These are phyloP conservation scores for Silurus lanzhouensis DNA, from an alignment of 2,797 vertebrate species.

Conservation along the genomic window DNA sequence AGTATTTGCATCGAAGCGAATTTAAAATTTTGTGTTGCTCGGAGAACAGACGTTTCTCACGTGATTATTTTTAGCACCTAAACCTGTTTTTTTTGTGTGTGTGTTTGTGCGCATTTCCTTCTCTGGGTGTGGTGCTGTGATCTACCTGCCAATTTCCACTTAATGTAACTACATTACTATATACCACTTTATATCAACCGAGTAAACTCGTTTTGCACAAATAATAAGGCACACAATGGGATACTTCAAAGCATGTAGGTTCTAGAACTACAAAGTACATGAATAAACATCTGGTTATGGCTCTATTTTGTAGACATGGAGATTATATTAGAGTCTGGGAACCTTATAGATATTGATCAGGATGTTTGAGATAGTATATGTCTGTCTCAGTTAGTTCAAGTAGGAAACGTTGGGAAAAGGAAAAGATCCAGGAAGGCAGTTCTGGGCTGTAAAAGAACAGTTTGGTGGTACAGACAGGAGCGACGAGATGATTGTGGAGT, in stretches of 20 bases:
- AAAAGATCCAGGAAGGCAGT: not conserved
- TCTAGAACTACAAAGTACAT: not conserved
- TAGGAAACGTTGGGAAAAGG: not conserved
- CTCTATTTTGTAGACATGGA: not conserved
- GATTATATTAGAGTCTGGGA: not conserved
- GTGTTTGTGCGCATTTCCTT: not conserved
- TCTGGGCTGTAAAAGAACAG: not conserved
- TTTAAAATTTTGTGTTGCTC: too few relatives aligned
- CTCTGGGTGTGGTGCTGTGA: not conserved
- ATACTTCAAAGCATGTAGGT: too few relatives aligned
- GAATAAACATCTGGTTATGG: not conserved
- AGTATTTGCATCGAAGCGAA: too few relatives aligned
- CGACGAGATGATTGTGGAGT: not conserved
- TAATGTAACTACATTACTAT: not conserved
- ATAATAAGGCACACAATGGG: too few relatives aligned
- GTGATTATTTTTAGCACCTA: not conserved
- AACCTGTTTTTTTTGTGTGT: not conserved
- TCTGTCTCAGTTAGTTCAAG: not conserved
- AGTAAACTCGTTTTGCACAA: too few relatives aligned
- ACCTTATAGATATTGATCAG: not conserved
- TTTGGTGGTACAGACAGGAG: not conserved
- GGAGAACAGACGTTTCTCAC: not conserved
- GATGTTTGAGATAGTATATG: not conserved
- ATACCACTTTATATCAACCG: not conserved
- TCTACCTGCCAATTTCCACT: too few relatives aligned